Conservation (phyloP, 1,140 invertebrate species). For the Caenorhabditis latens region DNA sequence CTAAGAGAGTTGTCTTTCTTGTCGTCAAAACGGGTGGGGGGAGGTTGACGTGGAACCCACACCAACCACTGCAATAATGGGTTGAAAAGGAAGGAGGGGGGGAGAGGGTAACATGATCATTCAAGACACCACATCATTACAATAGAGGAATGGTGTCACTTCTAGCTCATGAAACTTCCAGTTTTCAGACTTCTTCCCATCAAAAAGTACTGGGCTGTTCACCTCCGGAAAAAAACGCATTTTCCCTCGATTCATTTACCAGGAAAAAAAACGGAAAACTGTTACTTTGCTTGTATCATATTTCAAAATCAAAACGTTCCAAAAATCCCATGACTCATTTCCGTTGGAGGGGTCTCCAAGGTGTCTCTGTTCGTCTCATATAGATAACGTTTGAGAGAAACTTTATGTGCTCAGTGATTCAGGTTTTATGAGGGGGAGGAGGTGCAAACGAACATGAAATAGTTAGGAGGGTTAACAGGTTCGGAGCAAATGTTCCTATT, state of each 20-base stretch:
- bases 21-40: neutral
- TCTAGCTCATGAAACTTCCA: no score
- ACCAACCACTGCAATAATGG: neutral
- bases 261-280: no score
- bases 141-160: no score
- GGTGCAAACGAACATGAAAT: neutral
- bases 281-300: no score
- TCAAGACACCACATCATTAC: no score
- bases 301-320: neutral
- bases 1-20: neutral
- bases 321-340: constrained; percentile 5
- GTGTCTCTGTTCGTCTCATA: neutral
- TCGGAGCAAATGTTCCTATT: no score
- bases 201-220: no score
- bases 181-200: no score
- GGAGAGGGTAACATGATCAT: constrained; percentile 9
- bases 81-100: neutral
- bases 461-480: neutral
- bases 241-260: no score
- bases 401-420: constrained; percentile 14
- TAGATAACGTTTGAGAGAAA: no score
- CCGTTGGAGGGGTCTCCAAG: neutral
- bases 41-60: neutral
- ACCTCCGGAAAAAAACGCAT: no score
- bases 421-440: neutral